Conservation (phyloP, 2,113 vertebrate genomes). For the Perca flavescens region DNA sequence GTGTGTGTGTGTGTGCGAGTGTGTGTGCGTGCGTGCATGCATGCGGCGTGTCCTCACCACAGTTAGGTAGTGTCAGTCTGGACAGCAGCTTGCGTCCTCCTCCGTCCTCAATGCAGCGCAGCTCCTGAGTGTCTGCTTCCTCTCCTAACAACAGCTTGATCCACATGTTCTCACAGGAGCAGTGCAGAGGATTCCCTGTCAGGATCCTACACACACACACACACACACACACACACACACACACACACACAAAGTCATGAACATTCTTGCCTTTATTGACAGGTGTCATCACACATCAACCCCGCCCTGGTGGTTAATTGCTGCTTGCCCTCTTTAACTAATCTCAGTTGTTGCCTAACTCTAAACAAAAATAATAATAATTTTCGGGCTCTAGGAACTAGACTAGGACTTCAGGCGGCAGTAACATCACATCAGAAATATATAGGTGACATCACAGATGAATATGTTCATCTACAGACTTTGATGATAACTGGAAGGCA, state of each 20-base stretch:
- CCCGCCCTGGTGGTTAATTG: background rate
- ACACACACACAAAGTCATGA: constrained; percentile 25
- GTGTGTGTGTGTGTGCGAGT: constrained; percentile 27
- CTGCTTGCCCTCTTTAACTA: background rate
- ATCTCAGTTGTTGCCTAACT: background rate
- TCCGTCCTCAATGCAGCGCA: constrained; percentile 91
- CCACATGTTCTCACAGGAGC: constrained; percentile 98
- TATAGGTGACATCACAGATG: constrained; percentile 15
- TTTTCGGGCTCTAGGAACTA: background rate
- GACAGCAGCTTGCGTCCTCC: constrained; percentile 87
- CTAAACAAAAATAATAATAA: background rate
- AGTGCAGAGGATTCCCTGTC: constrained; percentile 93
- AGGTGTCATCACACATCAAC: background rate
- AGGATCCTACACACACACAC: constrained; percentile 84
- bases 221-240: constrained; percentile 37
- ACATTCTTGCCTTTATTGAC: background rate
- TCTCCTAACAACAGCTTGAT: constrained; percentile 92
- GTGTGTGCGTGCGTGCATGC: constrained; percentile 22
- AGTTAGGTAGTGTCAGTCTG: constrained; percentile 88
- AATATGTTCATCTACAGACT: constrained; percentile 7
- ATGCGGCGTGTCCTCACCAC: constrained; percentile 86
- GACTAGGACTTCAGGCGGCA: background rate
- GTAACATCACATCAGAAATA: background rate
- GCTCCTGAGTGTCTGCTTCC: constrained; percentile 89
- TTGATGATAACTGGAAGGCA: constrained; percentile 5